Conservation (phyloP, 92 coral and sea anemone species). For the Epizoanthus rinbou region DNA sequence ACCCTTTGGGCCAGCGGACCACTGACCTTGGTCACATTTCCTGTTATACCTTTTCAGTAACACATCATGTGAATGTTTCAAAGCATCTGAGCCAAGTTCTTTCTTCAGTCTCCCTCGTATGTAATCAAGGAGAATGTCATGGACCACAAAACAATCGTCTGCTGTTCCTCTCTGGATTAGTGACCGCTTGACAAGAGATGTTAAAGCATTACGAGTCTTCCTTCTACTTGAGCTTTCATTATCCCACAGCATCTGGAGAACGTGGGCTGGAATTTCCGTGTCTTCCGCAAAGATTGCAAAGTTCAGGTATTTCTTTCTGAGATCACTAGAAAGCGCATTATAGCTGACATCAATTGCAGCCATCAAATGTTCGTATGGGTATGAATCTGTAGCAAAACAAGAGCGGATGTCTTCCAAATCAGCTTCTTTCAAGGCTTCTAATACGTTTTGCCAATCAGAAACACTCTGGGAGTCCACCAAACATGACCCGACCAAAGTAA, state of each 20-base stretch:
- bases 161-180: constrained; percentile 59
- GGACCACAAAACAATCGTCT: constrained; percentile 48
- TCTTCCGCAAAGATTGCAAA: constrained; percentile 70
- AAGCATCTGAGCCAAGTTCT: constrained; percentile 35
- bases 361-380: constrained; percentile 63
- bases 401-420: constrained; percentile 62
- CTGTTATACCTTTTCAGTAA: constrained; percentile 40
- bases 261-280: constrained; percentile 57
- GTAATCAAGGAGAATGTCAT: constrained; percentile 66
- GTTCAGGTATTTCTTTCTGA: constrained; percentile 52
- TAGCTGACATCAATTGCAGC: constrained; percentile 73
- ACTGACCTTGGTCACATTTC: constrained; percentile 43
- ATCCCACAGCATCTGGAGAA: constrained; percentile 65
- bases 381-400: constrained; percentile 57
- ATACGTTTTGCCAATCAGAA: constrained; percentile 55
- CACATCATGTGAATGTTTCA: constrained; percentile 24
- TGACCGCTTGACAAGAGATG: constrained; percentile 55
- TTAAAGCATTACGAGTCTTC: constrained; percentile 43
- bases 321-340: constrained; percentile 24
- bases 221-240: constrained; percentile 25
- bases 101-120: constrained; percentile 51
- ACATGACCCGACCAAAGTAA: constrained; percentile 63
- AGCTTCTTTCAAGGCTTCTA: constrained; percentile 63
- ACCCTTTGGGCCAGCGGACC: constrained; percentile 56
- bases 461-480: constrained; percentile 49